phyloP scores from a whole-genome alignment of 37 sponge, comb jelly and placozoan species.

The Beroe forskalii region DNA sequence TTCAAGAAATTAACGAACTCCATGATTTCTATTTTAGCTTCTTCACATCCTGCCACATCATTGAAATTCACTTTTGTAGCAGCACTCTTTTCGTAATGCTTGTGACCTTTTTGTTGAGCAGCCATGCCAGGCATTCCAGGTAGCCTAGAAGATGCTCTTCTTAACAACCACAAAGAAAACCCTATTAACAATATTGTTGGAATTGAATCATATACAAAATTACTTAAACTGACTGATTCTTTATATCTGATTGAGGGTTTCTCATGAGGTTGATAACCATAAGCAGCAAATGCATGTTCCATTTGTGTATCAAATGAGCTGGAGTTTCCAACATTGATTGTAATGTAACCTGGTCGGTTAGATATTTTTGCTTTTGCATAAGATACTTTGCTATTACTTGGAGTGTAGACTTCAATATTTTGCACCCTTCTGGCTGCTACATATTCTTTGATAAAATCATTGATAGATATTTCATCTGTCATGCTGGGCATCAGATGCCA shows the following conservation, averaged over 20 bases:
- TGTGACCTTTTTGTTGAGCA: neutral
- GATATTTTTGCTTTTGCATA: neutral
- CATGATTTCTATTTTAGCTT: slow-evolving; percentile 93
- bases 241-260: neutral
- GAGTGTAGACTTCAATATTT: slow-evolving; percentile 8
- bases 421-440: neutral
- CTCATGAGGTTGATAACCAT: slow-evolving; percentile 11
- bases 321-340: slow-evolving; percentile 1
- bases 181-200: neutral
- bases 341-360: neutral
- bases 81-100: neutral
- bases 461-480: neutral
- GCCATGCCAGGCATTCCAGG: slow-evolving; percentile 44
- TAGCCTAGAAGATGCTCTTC: neutral
- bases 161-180: neutral
- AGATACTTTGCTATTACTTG: neutral
- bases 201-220: neutral
- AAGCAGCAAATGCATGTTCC: neutral
- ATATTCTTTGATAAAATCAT: slow-evolving; percentile 4
- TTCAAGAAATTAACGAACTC: slow-evolving; percentile 98
- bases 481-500: neutral
- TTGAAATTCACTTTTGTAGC: slow-evolving; percentile 66
- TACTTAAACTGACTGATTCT: neutral
- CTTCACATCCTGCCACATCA: slow-evolving; percentile 98
- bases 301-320: neutral